Percentiles rank a stretch among this genome's conserved stretches.
Evolutionary conservation across 2,797 vertebrate genomes (phyloP).

Genomic region (Hydrocynus forskahlii): DNA sequence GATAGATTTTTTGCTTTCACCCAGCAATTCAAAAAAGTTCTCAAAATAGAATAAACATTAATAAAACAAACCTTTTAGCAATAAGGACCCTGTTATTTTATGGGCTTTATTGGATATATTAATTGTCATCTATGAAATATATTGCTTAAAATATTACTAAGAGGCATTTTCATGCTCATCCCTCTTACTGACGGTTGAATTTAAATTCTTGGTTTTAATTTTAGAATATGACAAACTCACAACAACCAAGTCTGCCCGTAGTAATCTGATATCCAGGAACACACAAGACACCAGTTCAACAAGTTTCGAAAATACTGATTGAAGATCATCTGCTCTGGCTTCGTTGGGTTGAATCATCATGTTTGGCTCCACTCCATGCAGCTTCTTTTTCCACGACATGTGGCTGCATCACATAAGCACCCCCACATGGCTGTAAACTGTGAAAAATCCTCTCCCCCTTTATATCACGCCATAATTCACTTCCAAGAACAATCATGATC

Average conservation of each 20-base stretch:
- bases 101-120: no score
- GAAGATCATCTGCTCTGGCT: conserved; percentile 5
- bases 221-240: background rate
- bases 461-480: background rate
- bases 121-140: no score
- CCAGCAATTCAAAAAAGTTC: no score
- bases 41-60: no score
- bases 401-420: background rate
- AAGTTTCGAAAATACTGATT: background rate
- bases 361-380: background rate
- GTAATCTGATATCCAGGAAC: no score
- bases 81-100: no score
- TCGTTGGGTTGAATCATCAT: background rate
- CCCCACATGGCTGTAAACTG: background rate
- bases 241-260: no score
- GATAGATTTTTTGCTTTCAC: no score
- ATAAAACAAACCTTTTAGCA: no score
- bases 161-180: no score
- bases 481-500: background rate
- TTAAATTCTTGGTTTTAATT: background rate
- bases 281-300: background rate
- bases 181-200: background rate
- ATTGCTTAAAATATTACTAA: no score
- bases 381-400: background rate
- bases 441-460: background rate